phyloP scores from a whole-genome alignment of 92 coral and sea anemone genomes.

The Porites rus region DNA sequence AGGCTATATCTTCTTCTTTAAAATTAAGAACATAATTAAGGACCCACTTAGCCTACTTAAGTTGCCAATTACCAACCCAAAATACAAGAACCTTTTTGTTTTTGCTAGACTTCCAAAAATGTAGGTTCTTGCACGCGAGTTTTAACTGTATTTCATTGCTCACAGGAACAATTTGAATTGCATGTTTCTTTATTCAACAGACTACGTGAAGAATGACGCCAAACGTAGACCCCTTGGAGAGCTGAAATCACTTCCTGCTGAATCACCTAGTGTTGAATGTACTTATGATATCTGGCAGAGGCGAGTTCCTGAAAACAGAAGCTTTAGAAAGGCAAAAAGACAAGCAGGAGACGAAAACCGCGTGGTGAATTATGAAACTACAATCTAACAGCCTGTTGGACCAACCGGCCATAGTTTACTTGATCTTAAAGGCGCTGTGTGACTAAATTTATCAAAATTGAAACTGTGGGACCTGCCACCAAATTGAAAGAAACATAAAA shows the following conservation, averaged over 20 bases:
- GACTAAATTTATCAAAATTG: too few relatives aligned
- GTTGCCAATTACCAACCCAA: too few relatives aligned
- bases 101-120: too few relatives aligned
- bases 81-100: too few relatives aligned
- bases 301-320: constrained; percentile 75
- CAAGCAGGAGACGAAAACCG: constrained; percentile 44
- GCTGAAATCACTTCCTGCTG: constrained; percentile 47
- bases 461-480: too few relatives aligned
- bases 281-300: constrained; percentile 89
- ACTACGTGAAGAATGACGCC: constrained; percentile 22
- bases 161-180: not conserved
- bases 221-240: constrained; percentile 65
- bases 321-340: constrained; percentile 71
- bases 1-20: too few relatives aligned
- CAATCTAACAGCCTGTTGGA: constrained; percentile 47
- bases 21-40: too few relatives aligned
- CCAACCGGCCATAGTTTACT: too few relatives aligned
- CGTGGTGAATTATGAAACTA: constrained; percentile 71
- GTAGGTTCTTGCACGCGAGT: not conserved
- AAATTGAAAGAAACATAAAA: too few relatives aligned
- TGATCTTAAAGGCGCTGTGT: too few relatives aligned
- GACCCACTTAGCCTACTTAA: too few relatives aligned
- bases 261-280: constrained; percentile 65
- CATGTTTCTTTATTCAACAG: constrained; percentile 26
- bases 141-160: not conserved